Conservation (phyloP, 2,797 vertebrate species). For the Apodemus agrarius region DNA sequence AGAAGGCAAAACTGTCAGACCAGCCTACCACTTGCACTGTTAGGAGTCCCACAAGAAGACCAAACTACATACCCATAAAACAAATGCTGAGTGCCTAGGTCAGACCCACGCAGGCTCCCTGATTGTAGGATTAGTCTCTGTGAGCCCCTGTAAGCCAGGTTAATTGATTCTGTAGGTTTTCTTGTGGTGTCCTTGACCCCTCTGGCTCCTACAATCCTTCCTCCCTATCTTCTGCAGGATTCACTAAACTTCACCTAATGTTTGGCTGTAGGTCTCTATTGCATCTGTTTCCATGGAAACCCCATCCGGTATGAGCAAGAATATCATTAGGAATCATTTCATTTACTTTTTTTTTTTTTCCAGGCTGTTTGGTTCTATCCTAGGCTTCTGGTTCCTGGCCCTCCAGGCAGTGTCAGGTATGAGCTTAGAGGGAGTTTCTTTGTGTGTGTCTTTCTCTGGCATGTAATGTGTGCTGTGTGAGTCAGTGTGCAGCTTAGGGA, state of each 20-base stretch:
- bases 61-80: background rate
- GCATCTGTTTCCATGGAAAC: background rate
- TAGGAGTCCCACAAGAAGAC: background rate
- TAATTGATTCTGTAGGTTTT: background rate
- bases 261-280: background rate
- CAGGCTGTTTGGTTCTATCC: background rate
- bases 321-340: background rate
- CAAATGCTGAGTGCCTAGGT: background rate
- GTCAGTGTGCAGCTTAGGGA: background rate
- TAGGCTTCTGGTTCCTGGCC: background rate
- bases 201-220: background rate
- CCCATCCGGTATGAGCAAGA: background rate
- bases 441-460: background rate
- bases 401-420: background rate
- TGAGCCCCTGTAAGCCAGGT: background rate
- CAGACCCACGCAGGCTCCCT: background rate
- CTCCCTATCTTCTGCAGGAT: background rate
- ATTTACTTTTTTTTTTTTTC: background rate
- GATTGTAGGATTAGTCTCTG: background rate
- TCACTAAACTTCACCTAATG: background rate
- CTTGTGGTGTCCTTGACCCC: background rate
- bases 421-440: background rate
- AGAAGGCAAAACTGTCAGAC: background rate
- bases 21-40: background rate
- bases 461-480: background rate